Conservation (phyloP, 92 coral and sea anemone species). For the Palythoa caribaeorum region DNA sequence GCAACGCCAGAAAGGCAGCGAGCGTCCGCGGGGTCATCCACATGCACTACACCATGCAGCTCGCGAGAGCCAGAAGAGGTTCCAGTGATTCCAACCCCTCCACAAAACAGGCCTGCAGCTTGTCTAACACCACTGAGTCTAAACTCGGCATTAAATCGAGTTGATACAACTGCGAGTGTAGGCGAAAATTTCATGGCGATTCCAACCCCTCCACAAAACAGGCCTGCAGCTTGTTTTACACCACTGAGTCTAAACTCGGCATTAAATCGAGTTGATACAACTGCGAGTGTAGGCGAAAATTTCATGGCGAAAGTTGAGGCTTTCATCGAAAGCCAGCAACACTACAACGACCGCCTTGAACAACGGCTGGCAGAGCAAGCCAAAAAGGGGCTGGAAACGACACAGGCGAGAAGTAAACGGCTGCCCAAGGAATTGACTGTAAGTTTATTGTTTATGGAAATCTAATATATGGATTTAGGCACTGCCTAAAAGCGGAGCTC, state of each 20-base stretch:
- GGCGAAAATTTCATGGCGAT: conserved; percentile 24
- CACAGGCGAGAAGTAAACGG: conserved; percentile 3
- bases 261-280: neutral
- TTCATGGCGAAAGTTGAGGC: conserved; percentile 33
- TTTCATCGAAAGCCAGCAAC: conserved; percentile 11
- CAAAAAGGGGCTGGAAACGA: conserved; percentile 16
- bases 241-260: conserved; percentile 5
- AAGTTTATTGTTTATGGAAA: conserved; percentile 44
- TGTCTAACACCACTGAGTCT: conserved; percentile 1
- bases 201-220: conserved; percentile 8
- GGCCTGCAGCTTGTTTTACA: neutral
- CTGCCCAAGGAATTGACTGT: conserved; percentile 15
- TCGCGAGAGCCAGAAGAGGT: neutral
- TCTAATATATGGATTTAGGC: no score
- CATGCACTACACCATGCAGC: neutral
- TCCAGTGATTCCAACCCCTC: conserved; percentile 1
- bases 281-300: conserved; percentile 1
- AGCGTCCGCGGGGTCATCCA: neutral
- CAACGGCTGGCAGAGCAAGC: conserved; percentile 2
- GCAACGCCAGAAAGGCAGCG: conserved; percentile 11
- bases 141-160: neutral
- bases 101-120: conserved; percentile 2
- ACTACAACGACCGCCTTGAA: neutral
- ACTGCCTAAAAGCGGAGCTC: no score
- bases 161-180: neutral